Evolutionary conservation across 2,113 vertebrate genomes (phyloP).

Genomic region (Climacteris rufus): DNA sequence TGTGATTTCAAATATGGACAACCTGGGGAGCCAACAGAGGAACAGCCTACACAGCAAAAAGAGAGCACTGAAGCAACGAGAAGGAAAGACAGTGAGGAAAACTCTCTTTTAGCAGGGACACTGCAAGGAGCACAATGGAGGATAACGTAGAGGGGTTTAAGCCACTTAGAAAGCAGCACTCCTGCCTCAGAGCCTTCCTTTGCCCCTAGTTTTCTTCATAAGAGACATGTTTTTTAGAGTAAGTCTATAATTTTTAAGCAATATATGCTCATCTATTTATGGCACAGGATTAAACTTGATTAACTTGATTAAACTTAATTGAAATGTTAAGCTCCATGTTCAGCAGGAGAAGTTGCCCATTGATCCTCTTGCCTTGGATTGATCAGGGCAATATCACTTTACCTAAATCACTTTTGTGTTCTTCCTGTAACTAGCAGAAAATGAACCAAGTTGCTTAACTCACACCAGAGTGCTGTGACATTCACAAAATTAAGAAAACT

Average conservation of each 20-base stretch:
- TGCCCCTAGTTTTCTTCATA: background rate
- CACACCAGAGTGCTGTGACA: background rate
- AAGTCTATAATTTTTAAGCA: background rate
- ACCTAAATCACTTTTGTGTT: background rate
- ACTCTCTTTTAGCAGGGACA: background rate
- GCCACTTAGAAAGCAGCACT: background rate
- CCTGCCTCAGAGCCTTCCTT: background rate
- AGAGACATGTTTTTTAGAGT: background rate
- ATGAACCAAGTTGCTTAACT: background rate
- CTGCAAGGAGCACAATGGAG: background rate
- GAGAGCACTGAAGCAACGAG: background rate
- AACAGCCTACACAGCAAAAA: background rate
- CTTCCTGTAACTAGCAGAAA: background rate
- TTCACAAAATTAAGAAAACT: slow-evolving; percentile 44
- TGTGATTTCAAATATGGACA: background rate
- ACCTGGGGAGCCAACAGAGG: background rate
- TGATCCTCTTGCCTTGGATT: background rate
- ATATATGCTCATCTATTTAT: background rate
- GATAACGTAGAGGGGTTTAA: background rate
- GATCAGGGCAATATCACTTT: background rate
- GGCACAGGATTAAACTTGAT: background rate
- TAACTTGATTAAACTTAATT: background rate
- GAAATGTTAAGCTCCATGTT: background rate
- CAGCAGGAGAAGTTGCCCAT: background rate
- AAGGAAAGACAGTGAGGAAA: background rate